Base-by-base conservation (phyloP, 1,140 invertebrate genomes). In the Maconellicoccus hirsutus region DNA sequence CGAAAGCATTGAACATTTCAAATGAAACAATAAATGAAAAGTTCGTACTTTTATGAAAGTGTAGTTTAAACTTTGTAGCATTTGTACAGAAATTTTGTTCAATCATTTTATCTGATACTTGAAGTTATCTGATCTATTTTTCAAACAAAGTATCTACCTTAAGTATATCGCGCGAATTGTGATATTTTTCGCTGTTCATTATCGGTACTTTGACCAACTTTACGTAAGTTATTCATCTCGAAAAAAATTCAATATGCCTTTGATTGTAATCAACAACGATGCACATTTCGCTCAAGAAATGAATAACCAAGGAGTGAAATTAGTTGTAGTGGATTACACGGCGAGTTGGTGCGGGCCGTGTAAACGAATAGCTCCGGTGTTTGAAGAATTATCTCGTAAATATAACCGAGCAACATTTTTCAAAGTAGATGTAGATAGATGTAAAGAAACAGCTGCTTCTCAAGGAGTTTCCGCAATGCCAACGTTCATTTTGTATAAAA, bases 271-370 rank as follows among this genome's bases (percentile, higher is more conserved):
- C 70, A 82, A 81, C 33, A 82, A 91, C 77, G 92, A 95, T 80
- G 79, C 84, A 12, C 89, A 95, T 77, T 96, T 96, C 77, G 87
- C 90, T 77, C 79, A 83, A 14, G 92, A 96, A 83, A 81, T 97
- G 77, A 79, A 83, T 7, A 86, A 83, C 76, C 91, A 93, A 21
- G 89, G 90, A 0, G 85, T 86, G 1, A 94, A 92, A 79, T 81
- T 98, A n/a, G 92, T 97, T 25, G 89, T 98, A 16, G 94, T 92
- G 0, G 94, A 98, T 81, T 98, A 94, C 77, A 94, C 92, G 23
- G 93, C 93, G 63, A 88, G 84, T 75, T 95, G 93, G 93, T 96
- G 95, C 82, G 92, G 91, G n/a, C 95, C 95, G 0, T 98, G 96
- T 78, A 89, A 90, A 76, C 84, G 86, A 76, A 96, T 98, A 76